Evolutionary conservation across 1,140 invertebrate species (phyloP).

Genomic region (Aradophagus sp.): DNA sequence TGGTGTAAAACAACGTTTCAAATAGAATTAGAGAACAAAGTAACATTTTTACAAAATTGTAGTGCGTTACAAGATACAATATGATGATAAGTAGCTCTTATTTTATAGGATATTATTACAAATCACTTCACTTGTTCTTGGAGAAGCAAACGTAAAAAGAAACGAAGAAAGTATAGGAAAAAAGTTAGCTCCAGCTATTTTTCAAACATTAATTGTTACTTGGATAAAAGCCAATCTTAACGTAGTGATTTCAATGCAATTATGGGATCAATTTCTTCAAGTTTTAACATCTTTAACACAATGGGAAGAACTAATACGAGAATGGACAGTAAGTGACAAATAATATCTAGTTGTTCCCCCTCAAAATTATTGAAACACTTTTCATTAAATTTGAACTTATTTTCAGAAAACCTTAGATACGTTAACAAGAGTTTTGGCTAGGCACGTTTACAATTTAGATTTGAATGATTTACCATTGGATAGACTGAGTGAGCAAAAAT

Average conservation of each 20-base stretch:
- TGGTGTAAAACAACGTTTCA: no score
- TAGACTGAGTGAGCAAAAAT: slow-evolving; percentile 87
- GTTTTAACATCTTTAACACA: slow-evolving; percentile 91
- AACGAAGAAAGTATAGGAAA: slow-evolving; percentile 86
- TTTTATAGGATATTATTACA: slow-evolving; percentile 87
- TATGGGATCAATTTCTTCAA: slow-evolving; percentile 96
- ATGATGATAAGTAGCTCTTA: no score
- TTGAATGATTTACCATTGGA: slow-evolving; percentile 92
- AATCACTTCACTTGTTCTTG: slow-evolving; percentile 93
- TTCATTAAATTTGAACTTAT: no score
- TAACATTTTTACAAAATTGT: no score
- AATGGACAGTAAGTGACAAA: slow-evolving; percentile 95
- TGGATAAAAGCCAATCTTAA: slow-evolving; percentile 99
- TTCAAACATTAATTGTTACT: slow-evolving; percentile 96
- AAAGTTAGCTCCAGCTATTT: slow-evolving; percentile 91
- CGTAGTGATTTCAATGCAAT: slow-evolving; percentile 87
- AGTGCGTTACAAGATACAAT: no score
- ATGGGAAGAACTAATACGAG: slow-evolving; percentile 96
- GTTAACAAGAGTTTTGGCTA: slow-evolving; percentile 91
- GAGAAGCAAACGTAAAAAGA: slow-evolving; percentile 83
- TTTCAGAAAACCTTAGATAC: slow-evolving; percentile 96
- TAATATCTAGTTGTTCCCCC: background rate
- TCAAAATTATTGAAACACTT: no score
- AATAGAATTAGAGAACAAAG: no score
- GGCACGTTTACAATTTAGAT: slow-evolving; percentile 95